These are phyloP conservation scores for Chalcosyrphus nemorum DNA, from an alignment of 2,888 invertebrate genomes.

Conservation along the genomic window DNA sequence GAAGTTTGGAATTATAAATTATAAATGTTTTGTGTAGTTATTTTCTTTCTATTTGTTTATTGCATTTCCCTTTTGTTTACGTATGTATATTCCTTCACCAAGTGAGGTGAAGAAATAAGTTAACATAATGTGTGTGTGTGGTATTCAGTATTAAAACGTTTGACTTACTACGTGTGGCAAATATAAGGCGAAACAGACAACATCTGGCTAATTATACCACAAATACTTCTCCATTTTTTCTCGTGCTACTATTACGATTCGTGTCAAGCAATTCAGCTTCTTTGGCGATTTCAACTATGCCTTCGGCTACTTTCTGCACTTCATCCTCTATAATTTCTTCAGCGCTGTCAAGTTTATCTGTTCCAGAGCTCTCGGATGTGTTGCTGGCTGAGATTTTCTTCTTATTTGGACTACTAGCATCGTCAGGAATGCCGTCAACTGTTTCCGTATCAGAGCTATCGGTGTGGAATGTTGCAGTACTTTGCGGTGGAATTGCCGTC, in stretches of 20 bases:
- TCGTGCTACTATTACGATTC: slow-evolving; percentile 38
- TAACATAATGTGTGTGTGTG: background rate
- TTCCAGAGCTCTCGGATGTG: slow-evolving; percentile 42
- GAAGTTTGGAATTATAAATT: background rate
- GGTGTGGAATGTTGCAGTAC: slow-evolving; percentile 38
- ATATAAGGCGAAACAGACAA: slow-evolving; percentile 62
- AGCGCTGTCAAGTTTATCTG: slow-evolving; percentile 76
- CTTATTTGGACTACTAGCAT: slow-evolving; percentile 37
- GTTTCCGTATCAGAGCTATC: slow-evolving; percentile 48
- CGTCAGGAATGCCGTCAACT: slow-evolving; percentile 32
- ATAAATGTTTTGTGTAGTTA: background rate
- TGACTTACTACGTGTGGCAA: slow-evolving; percentile 49
- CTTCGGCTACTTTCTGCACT: slow-evolving; percentile 74
- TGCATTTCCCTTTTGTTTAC: slow-evolving; percentile 13
- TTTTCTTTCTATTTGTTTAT: slow-evolving; percentile 1
- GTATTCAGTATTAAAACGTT: slow-evolving; percentile 31
- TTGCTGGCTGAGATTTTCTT: slow-evolving; percentile 32
- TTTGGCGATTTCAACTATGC: slow-evolving; percentile 81
- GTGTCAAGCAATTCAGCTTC: slow-evolving; percentile 80
- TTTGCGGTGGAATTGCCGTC: slow-evolving; percentile 35
- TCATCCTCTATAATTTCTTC: slow-evolving; percentile 73
- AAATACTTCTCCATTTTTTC: slow-evolving; percentile 74
- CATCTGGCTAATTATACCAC: slow-evolving; percentile 75
- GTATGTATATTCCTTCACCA: background rate
- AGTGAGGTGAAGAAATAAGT: background rate